Base-by-base conservation (phyloP, 2,888 invertebrate species). In the Latheticus oryzae region DNA sequence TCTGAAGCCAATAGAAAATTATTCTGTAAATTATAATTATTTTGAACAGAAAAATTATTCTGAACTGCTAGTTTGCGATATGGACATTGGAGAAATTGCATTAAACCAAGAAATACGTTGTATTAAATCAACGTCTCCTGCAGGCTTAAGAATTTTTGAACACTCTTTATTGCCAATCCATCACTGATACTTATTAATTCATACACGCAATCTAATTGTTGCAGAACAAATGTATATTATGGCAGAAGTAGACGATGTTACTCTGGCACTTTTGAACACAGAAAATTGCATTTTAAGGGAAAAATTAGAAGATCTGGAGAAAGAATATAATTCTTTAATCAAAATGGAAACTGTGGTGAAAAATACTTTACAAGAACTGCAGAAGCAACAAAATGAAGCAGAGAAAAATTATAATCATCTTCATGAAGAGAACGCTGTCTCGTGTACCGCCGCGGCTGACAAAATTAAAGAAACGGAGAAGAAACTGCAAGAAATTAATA, bases 401-500 rank as follows among this genome's bases (percentile, higher is more conserved):
- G 28, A 28, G 28, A 28, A 28, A 28, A 28, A 28, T 28, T 28
- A 28, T 28, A 28, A 28, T 28, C 9, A 3, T 28, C 28, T 8
- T 28, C 28, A 28, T 5, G 8, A 28, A 28, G n/a, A 28, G 28
- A 4, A 28, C 28, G 28, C 28, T 28, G 28, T 28, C 28, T 28
- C 28, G 28, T 28, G 28, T 28, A 28, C 28, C 28, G 28, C 28
- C 28, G 8, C 28, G 28, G 28, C 8, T 28, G 28, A 28, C 28
- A 28, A 28, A 28, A 3, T 28, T 28, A 9, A 28, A 28, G 28
- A 28, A 28, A 28, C 28, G 4, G 28, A 5, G n/a, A 28, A 28
- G 28, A 28, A 28, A 28, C 28, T 28, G 28, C 3, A 28, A 28
- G 28, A 28, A 28, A 28, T 28, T 28, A 28, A 28, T 28, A 28